phyloP scores from a whole-genome alignment of 2,888 invertebrate species.

The Drosophila paranaensis region DNA sequence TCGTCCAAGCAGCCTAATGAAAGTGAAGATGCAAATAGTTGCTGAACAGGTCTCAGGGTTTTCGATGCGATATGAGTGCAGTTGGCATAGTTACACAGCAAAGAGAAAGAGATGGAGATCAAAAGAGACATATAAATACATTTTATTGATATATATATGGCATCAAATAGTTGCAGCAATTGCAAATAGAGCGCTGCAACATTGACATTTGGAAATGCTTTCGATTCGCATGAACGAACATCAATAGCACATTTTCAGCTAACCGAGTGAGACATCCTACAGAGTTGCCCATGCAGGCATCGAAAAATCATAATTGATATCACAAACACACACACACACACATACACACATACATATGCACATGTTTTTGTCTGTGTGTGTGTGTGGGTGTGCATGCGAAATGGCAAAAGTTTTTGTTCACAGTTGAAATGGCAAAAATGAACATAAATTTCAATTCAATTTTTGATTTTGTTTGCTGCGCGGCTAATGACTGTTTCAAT shows the following conservation, averaged over 20 bases:
- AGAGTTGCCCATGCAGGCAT: constrained; percentile 14
- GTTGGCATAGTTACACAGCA: constrained; percentile 38
- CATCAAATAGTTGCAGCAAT: constrained; percentile 34
- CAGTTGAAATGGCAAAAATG: constrained; percentile 36
- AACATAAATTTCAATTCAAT: constrained; percentile 27
- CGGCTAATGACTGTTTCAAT: constrained; percentile 20
- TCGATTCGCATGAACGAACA: constrained; percentile 58
- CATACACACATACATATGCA: not conserved
- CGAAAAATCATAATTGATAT: constrained; percentile 20
- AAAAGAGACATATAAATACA: constrained; percentile 1
- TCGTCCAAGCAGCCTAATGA: constrained; percentile 37
- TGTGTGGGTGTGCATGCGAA: constrained; percentile 14
- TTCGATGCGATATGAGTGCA: constrained; percentile 14
- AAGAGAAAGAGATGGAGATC: not conserved
- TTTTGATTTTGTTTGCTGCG: constrained; percentile 16
- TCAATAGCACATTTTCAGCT: constrained; percentile 50
- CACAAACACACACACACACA: not conserved
- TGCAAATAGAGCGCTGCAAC: constrained; percentile 48
- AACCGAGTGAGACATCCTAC: constrained; percentile 21
- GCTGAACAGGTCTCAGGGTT: constrained; percentile 53
- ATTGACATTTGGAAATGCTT: constrained; percentile 73
- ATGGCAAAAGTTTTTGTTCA: constrained; percentile 27
- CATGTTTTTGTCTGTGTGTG: not conserved
- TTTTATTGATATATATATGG: constrained; percentile 29
- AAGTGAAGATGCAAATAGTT: constrained; percentile 75